Evolutionary conservation across 2,797 vertebrate genomes (phyloP).

Genomic region (Numenius phaeopus): DNA sequence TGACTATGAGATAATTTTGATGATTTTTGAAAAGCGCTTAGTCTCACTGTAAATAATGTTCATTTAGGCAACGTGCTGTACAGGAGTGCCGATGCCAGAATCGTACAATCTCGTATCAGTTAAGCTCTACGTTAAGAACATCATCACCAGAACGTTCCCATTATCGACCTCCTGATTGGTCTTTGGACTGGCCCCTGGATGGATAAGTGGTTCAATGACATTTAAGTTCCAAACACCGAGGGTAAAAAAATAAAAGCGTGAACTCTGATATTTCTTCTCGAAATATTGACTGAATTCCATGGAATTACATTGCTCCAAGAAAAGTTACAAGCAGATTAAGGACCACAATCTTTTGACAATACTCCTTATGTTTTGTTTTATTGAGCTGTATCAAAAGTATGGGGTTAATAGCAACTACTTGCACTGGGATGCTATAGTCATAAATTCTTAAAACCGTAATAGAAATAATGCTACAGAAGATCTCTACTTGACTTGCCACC

Average conservation of each 20-base stretch:
- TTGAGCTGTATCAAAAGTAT: background rate
- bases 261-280: background rate
- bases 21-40: background rate
- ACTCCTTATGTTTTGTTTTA: background rate
- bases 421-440: background rate
- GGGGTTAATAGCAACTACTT: background rate
- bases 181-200: slow-evolving; percentile 73
- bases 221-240: background rate
- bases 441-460: background rate
- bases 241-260: background rate
- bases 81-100: slow-evolving; percentile 80
- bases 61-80: slow-evolving; percentile 80
- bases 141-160: slow-evolving; percentile 72
- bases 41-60: background rate
- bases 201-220: slow-evolving; percentile 64
- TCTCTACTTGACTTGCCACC: background rate
- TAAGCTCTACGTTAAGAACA: slow-evolving; percentile 71
- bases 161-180: slow-evolving; percentile 65
- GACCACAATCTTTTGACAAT: background rate
- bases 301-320: background rate
- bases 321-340: background rate
- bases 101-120: slow-evolving; percentile 58
- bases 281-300: background rate
- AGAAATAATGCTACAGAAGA: background rate
- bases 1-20: background rate